Conservation (phyloP, 2,888 invertebrate genomes). For the Ditula angustiorana region DNA sequence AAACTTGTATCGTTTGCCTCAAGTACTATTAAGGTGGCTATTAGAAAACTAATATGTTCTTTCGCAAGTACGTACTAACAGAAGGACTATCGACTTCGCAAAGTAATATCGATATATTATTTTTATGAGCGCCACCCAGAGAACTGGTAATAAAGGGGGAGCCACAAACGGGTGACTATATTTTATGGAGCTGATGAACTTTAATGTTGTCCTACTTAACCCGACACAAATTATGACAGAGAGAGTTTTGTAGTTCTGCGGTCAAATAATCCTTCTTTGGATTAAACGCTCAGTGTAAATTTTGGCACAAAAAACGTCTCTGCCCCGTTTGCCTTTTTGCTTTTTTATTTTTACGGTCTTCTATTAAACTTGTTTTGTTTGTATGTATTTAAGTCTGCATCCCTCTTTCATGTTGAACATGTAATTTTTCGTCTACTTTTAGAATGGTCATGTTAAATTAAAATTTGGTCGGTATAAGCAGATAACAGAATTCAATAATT, state of each 20-base stretch:
- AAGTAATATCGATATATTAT: constrained; percentile 63
- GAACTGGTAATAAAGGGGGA: constrained; percentile 45
- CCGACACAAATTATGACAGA: neutral
- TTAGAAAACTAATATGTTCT: constrained; percentile 51
- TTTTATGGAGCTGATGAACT: constrained; percentile 20
- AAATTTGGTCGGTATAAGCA: too few relatives aligned
- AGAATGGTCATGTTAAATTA: too few relatives aligned
- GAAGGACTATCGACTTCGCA: constrained; percentile 47
- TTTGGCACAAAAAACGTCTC: neutral
- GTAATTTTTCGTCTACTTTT: too few relatives aligned
- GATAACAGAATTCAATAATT: too few relatives aligned
- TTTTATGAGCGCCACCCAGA: constrained; percentile 64
- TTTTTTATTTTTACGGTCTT: too few relatives aligned
- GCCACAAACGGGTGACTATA: constrained; percentile 26
- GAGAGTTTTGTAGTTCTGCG: neutral
- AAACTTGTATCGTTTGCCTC: constrained; percentile 23
- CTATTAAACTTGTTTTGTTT: too few relatives aligned
- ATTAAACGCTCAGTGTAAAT: too few relatives aligned
- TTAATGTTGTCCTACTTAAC: constrained; percentile 7
- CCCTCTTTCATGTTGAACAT: too few relatives aligned
- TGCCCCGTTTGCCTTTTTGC: too few relatives aligned
- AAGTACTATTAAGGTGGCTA: constrained; percentile 39
- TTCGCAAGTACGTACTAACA: constrained; percentile 41
- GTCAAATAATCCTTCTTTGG: too few relatives aligned
- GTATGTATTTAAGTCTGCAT: too few relatives aligned